A percentile compares a stretch with the other conserved stretches of the same genome.
These are phyloP conservation scores for Dasysyrphus tricinctus DNA, from an alignment of 2,888 invertebrate species.

Conservation along the genomic window DNA sequence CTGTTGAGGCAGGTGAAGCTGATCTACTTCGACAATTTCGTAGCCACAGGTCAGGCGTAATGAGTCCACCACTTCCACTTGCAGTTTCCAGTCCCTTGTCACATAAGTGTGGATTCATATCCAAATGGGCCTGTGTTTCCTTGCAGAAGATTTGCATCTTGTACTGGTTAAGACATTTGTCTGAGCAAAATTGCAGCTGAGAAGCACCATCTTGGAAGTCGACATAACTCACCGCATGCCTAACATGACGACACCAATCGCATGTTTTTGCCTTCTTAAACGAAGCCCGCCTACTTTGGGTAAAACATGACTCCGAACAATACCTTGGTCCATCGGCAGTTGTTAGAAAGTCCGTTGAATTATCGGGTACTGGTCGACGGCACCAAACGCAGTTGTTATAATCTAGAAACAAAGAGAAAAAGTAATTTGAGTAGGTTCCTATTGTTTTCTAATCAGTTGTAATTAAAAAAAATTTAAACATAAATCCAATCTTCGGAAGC, in stretches of 20 bases:
- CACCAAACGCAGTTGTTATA: conserved; percentile 90
- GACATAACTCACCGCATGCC: conserved; percentile 95
- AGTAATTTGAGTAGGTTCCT: background rate
- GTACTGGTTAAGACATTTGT: conserved; percentile 97
- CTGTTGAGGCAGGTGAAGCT: conserved; percentile 85
- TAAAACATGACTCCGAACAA: conserved; percentile 96
- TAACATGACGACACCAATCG: conserved; percentile 96
- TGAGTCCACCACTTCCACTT: conserved; percentile 84
- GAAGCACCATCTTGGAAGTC: conserved; percentile 96
- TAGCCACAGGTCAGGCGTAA: conserved; percentile 96
- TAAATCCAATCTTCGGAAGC: conserved; percentile 14
- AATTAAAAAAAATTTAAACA: conserved; percentile 31
- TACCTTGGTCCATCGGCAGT: conserved; percentile 83
- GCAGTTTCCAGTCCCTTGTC: conserved; percentile 81
- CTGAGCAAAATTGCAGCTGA: conserved; percentile 95
- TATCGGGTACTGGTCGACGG: conserved; percentile 87
- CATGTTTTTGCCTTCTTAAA: conserved; percentile 96
- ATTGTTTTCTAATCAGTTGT: conserved; percentile 26
- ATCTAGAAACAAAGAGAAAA: conserved; percentile 82
- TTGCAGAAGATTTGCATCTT: conserved; percentile 98
- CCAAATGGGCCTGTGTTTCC: conserved; percentile 95
- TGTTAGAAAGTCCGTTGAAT: conserved; percentile 84
- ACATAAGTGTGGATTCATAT: conserved; percentile 91
- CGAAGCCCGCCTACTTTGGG: conserved; percentile 93
- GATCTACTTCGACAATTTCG: conserved; percentile 90